phyloP scores from a whole-genome alignment of 2,797 vertebrate genomes.

The Girardinus metallicus region DNA sequence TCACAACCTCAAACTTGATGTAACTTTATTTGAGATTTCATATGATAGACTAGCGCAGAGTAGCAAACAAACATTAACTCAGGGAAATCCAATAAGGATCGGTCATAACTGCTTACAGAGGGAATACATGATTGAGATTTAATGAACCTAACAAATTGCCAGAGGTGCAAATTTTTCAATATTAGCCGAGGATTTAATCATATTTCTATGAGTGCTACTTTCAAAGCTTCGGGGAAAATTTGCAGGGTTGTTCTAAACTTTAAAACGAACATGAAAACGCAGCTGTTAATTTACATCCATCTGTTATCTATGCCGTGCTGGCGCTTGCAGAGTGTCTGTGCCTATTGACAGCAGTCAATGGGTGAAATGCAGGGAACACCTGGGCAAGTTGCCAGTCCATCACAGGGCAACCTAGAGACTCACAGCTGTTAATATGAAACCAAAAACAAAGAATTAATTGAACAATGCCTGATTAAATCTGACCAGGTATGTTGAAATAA shows the following conservation, averaged over 20 bases:
- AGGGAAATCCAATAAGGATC: neutral
- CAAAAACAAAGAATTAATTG: neutral
- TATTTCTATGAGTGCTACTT: neutral
- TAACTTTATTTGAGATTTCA: neutral
- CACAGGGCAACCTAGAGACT: neutral
- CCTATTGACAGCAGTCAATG: neutral
- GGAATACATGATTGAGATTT: constrained; percentile 17
- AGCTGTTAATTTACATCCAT: neutral
- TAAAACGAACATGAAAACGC: neutral
- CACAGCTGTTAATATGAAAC: neutral
- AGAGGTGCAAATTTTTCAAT: constrained; percentile 29
- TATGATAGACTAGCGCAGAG: neutral
- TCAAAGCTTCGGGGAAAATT: neutral
- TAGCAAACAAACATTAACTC: neutral
- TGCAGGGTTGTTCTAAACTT: neutral
- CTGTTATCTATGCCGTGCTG: neutral
- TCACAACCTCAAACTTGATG: too few species aligned
- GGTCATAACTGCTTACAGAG: neutral
- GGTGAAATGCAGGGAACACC: neutral
- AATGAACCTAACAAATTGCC: constrained; percentile 40
- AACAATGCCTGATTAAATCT: neutral
- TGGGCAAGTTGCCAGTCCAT: neutral
- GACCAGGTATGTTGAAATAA: neutral
- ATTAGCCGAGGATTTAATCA: constrained; percentile 9
- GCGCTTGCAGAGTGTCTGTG: neutral